Evolutionary conservation across 2,797 vertebrate genomes (phyloP).

Genomic region (Sphenodon punctatus): DNA sequence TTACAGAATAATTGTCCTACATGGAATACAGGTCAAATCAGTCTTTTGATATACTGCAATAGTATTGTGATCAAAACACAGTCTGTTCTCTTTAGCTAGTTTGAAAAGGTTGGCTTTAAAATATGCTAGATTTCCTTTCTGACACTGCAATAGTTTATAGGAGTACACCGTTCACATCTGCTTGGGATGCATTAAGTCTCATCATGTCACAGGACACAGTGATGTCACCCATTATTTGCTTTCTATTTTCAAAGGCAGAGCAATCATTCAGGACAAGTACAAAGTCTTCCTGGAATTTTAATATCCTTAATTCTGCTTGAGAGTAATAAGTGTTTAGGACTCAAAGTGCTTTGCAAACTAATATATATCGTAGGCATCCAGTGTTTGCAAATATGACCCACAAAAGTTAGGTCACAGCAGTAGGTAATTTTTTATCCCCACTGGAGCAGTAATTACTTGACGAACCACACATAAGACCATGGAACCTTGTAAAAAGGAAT

Average conservation of each 20-base stretch:
- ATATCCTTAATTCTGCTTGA: not conserved
- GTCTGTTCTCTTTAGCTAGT: not conserved
- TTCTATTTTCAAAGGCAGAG: not conserved
- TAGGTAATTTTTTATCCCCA: not conserved
- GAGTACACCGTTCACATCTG: not conserved
- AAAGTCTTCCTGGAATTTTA: conserved; percentile 1
- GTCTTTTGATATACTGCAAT: not conserved
- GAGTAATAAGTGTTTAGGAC: not conserved
- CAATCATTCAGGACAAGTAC: conserved; percentile 1
- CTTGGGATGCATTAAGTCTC: not conserved
- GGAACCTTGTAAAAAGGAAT: not conserved
- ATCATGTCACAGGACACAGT: not conserved
- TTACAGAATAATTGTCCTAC: not conserved
- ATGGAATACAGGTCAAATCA: not conserved
- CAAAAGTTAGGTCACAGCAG: not conserved
- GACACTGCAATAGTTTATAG: not conserved
- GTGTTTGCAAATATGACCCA: not conserved
- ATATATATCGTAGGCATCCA: not conserved
- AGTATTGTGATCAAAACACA: not conserved
- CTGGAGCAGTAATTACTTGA: not conserved
- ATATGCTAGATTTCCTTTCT: too few species aligned
- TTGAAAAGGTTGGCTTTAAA: not conserved
- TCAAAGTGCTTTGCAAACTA: not conserved
- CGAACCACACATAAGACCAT: not conserved
- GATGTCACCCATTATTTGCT: conserved; percentile 12